phyloP scores from a whole-genome alignment of 2,113 vertebrate species.

The Rhea americana region DNA sequence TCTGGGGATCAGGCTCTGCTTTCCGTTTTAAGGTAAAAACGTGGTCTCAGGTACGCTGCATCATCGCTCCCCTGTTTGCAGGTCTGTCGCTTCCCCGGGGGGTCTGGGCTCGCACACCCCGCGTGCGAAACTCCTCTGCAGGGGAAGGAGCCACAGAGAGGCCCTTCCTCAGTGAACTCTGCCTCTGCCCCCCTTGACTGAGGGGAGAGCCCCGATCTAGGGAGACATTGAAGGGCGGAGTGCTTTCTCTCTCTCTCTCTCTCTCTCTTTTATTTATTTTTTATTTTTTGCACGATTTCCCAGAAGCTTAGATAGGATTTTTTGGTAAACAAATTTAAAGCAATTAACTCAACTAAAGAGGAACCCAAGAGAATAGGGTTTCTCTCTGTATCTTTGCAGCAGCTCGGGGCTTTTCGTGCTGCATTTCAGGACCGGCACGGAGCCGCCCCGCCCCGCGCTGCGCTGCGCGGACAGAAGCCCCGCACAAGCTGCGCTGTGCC shows the following conservation, averaged over 20 bases:
- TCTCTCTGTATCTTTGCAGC: neutral
- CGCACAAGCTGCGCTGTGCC: neutral
- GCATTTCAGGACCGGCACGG: neutral
- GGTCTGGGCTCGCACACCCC: no score
- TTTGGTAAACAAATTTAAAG: neutral
- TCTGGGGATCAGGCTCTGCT: neutral
- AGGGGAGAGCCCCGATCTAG: accelerated
- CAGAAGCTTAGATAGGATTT: neutral
- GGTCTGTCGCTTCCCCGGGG: neutral
- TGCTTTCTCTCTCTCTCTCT: neutral
- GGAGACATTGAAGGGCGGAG: no score
- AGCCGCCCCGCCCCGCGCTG: neutral
- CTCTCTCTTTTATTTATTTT: neutral
- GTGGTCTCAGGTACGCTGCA: accelerated
- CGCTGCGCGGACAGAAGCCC: neutral
- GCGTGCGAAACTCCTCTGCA: no score
- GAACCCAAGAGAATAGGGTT: neutral
- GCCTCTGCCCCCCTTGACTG: neutral
- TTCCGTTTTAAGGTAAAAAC: neutral
- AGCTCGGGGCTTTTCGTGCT: neutral
- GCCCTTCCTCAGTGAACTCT: neutral
- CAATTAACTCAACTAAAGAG: neutral
- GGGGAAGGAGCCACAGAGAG: neutral
- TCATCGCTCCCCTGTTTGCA: neutral
- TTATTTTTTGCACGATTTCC: neutral